Conservation (phyloP, 1,140 invertebrate species). For the Heliconius himera region DNA sequence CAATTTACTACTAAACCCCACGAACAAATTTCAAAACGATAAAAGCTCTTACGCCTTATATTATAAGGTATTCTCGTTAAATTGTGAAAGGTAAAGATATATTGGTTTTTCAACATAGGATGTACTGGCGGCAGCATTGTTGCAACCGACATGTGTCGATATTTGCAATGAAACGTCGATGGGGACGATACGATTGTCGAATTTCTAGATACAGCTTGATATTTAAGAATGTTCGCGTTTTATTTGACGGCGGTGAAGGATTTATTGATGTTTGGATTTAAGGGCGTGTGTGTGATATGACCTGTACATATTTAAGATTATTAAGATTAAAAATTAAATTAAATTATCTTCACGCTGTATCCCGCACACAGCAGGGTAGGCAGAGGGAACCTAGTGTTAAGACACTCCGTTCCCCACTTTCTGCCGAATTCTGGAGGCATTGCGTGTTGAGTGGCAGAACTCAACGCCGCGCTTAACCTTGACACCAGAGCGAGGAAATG, state of each 20-base stretch:
- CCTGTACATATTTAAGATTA: too few relatives aligned
- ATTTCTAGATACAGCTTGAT: slow-evolving; percentile 37
- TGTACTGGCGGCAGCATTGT: slow-evolving; percentile 60
- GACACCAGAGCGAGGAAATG: too few relatives aligned
- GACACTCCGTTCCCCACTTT: too few relatives aligned
- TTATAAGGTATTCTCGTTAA: slow-evolving; percentile 28
- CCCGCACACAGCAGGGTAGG: too few relatives aligned
- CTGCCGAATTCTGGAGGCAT: too few relatives aligned
- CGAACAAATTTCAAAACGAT: slow-evolving; percentile 29
- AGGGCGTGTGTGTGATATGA: too few relatives aligned
- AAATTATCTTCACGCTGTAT: too few relatives aligned
- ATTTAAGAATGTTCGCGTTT: slow-evolving; percentile 36
- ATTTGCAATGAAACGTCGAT: slow-evolving; percentile 54
- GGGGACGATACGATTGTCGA: slow-evolving; percentile 53
- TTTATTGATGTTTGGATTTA: slow-evolving; percentile 12
- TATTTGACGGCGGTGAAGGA: slow-evolving; percentile 7
- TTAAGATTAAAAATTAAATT: too few relatives aligned
- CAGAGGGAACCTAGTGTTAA: too few relatives aligned
- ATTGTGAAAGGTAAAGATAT: slow-evolving; percentile 2
- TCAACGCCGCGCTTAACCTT: too few relatives aligned
- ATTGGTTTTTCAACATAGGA: slow-evolving; percentile 49
- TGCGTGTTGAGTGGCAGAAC: too few relatives aligned
- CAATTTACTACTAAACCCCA: slow-evolving; percentile 24
- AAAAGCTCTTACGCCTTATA: slow-evolving; percentile 37
- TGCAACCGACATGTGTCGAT: slow-evolving; percentile 73